Evolutionary conservation across 2,797 vertebrate species (phyloP).

Genomic region (Clarias platycephalus): DNA sequence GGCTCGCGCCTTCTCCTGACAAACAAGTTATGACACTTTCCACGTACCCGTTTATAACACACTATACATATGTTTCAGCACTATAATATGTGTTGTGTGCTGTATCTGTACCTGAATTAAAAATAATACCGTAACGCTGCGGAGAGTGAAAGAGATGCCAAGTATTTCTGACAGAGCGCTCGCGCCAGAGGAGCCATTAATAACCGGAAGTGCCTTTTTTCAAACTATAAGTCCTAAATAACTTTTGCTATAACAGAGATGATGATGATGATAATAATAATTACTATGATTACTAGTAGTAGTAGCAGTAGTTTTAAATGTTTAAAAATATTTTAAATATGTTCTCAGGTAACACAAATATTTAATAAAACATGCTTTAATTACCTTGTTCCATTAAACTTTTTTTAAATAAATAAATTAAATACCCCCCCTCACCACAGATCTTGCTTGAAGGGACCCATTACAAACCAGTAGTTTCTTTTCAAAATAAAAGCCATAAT

Average conservation of each 20-base stretch:
- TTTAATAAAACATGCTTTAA: neutral
- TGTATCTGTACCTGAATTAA: neutral
- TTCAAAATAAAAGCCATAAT: neutral
- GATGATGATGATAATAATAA: neutral
- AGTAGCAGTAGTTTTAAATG: neutral
- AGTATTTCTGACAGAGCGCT: neutral
- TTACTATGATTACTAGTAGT: neutral
- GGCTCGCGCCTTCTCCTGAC: conserved; percentile 13
- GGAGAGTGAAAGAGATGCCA: neutral
- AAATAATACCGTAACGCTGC: neutral
- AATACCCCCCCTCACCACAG: neutral
- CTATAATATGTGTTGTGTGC: neutral
- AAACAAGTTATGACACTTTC: neutral
- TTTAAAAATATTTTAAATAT: neutral
- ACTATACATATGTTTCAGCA: too few relatives aligned
- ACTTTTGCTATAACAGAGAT: neutral
- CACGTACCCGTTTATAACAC: neutral
- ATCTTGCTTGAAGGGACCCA: neutral
- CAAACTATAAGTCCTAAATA: conserved; percentile 29
- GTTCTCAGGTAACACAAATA: neutral
- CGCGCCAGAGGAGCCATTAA: neutral
- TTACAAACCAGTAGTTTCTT: neutral
- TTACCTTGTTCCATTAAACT: neutral
- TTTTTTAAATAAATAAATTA: neutral
- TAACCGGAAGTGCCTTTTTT: neutral